Base-by-base conservation (phyloP, 2,888 invertebrate genomes). In the Ramazzottius varieornatus region DNA sequence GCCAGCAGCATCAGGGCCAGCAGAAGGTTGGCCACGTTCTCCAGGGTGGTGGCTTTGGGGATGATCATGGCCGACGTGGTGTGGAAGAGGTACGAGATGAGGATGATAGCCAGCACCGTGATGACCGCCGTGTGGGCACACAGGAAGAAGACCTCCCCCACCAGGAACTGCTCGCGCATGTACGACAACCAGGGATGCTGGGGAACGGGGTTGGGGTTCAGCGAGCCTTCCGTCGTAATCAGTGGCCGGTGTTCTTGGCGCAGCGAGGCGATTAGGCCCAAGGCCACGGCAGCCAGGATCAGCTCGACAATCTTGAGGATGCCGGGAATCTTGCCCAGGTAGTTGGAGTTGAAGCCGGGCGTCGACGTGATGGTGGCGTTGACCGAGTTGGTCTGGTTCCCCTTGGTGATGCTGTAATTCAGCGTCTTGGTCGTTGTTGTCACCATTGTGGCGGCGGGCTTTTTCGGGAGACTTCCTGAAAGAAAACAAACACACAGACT, bases 81-180 rank as follows among this genome's bases (percentile, higher is more conserved):
- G 54, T 54, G 54, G 54, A 54, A 54, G 16, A 54, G 54, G 29
- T 54, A 54, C 4, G 54, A 16, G 29, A n/a, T 29, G 54, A 54
- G 54, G 29, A 54, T 29, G 29, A 54, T 54, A 8, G 29, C 54
- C 20, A 54, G 54, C 4, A 54, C 13, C n/a, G 29, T 29, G 16
- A 54, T 8, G 4, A 54, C 54, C 16, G 54, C 54, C 8, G 54
- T 24, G 54, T 54, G 54, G n/a, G 54, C 54, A 29, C 54, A 54
- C 54, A 54, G 54, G 29, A 54, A 54, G 54, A 16, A 54, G n/a
- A 54, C 54, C 54, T 54, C 54, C 4, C 54, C 54, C n/a, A 54
- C 54, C 20, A 54, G 54, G 54, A 54, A 54, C 54, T 24, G 54
- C 54, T 54, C 54, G 4, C 54, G 54, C 13, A 54, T 8, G 29